Percentiles rank a stretch among this genome's conserved stretches.
Conservation (phyloP, 1,140 invertebrate species). For the Rhopalosiphum padi region DNA sequence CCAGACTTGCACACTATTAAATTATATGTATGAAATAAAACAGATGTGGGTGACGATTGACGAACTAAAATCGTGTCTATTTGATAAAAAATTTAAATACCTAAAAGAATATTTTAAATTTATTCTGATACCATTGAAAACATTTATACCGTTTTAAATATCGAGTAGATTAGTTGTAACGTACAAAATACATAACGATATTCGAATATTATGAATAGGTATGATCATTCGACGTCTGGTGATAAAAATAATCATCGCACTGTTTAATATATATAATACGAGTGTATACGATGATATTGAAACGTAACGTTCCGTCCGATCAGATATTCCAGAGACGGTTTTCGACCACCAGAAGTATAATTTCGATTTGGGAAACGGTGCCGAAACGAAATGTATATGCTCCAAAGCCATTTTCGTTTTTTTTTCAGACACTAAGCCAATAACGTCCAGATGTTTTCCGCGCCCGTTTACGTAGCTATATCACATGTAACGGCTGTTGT, state of each 20-base stretch:
- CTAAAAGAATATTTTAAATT: background rate
- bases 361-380: background rate
- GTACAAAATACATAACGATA: background rate
- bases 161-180: background rate
- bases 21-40: background rate
- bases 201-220: background rate
- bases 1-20: background rate
- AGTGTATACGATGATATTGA: background rate
- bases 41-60: too few relatives aligned
- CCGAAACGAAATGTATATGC: background rate
- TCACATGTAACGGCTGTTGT: constrained; percentile 30
- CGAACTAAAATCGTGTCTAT: too few relatives aligned
- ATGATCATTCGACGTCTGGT: background rate
- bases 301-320: background rate
- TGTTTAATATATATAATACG: background rate
- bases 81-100: too few relatives aligned
- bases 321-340: background rate
- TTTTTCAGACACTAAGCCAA: background rate
- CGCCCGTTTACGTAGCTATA: background rate
- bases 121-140: background rate
- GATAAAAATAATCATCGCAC: background rate
- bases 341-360: background rate
- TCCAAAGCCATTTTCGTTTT: background rate
- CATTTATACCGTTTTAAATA: too few relatives aligned
- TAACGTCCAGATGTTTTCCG: constrained; percentile 41